A percentile compares a stretch with the other conserved stretches of the same genome.
These are phyloP conservation scores for Nicator chloris DNA, from an alignment of 2,113 vertebrate species.

Conservation along the genomic window DNA sequence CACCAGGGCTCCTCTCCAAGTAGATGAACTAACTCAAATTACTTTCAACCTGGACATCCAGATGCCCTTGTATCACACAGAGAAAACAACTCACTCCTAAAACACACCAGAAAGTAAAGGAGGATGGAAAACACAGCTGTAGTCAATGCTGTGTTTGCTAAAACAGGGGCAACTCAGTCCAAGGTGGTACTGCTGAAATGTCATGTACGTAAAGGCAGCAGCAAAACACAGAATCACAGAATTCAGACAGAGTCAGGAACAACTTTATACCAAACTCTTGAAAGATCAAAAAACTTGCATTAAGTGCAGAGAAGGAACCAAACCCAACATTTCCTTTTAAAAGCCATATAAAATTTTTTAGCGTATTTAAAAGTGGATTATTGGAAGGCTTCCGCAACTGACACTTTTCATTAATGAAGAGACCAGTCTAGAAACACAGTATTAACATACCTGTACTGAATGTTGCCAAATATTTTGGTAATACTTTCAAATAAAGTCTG, in stretches of 20 bases:
- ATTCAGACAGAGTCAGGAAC: not conserved
- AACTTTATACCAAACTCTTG: not conserved
- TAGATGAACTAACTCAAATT: not conserved
- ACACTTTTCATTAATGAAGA: not conserved
- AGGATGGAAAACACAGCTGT: not conserved
- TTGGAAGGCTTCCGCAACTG: not conserved
- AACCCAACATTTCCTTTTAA: not conserved
- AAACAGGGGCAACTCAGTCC: not conserved
- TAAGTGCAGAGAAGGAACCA: conserved; percentile 12
- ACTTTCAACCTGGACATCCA: not conserved
- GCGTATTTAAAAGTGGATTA: not conserved
- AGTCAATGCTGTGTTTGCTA: not conserved
- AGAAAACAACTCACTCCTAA: not conserved
- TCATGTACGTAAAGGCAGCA: not conserved
- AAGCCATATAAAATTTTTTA: not conserved
- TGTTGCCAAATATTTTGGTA: not conserved
- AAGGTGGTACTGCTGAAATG: not conserved
- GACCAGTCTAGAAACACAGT: not conserved
- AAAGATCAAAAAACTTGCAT: conserved; percentile 11
- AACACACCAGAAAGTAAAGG: not conserved
- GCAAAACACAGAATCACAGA: not conserved
- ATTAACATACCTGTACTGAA: not conserved
- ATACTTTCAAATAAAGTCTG: conserved; percentile 15
- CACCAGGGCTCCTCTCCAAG: not conserved
- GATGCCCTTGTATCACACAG: not conserved